A percentile compares a stretch with the other conserved stretches of the same genome.
Conservation (phyloP, 2,797 vertebrate genomes). For the Hypotaenidia philippensis region DNA sequence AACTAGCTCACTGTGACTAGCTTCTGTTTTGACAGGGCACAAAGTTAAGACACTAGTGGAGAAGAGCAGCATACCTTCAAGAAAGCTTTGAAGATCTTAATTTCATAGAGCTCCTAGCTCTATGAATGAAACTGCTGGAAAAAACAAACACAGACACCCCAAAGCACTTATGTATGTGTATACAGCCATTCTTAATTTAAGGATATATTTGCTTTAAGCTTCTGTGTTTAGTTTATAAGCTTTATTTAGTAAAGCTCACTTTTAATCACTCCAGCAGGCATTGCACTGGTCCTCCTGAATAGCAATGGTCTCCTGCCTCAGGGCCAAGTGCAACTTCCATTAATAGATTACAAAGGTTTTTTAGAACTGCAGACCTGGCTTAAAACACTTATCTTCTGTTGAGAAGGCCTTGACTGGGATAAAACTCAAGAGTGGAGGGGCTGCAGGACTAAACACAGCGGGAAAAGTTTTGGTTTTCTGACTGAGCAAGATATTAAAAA, state of each 20-base stretch:
- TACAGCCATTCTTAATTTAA: not conserved
- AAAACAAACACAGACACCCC: not conserved
- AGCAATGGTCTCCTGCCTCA: not conserved
- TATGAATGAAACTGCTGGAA: not conserved
- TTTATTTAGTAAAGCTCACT: not conserved
- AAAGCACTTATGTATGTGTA: not conserved
- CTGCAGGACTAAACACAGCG: not conserved
- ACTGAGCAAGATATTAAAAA: not conserved
- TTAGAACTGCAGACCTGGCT: not conserved
- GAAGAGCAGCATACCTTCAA: not conserved
- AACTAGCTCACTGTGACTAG: not conserved
- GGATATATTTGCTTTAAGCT: not conserved
- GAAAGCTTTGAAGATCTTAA: not conserved
- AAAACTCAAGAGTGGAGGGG: not conserved
- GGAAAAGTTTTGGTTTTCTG: not conserved
- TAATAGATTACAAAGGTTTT: not conserved
- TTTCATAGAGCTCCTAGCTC: not conserved
- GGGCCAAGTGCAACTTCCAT: not conserved
- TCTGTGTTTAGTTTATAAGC: not conserved
- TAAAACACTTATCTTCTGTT: not conserved
- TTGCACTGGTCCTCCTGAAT: not conserved
- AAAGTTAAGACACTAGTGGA: not conserved
- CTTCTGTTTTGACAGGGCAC: not conserved
- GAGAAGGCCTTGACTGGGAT: not conserved
- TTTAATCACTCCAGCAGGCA: not conserved